phyloP scores from a whole-genome alignment of 2,797 vertebrate genomes.

The Mus caroli region DNA sequence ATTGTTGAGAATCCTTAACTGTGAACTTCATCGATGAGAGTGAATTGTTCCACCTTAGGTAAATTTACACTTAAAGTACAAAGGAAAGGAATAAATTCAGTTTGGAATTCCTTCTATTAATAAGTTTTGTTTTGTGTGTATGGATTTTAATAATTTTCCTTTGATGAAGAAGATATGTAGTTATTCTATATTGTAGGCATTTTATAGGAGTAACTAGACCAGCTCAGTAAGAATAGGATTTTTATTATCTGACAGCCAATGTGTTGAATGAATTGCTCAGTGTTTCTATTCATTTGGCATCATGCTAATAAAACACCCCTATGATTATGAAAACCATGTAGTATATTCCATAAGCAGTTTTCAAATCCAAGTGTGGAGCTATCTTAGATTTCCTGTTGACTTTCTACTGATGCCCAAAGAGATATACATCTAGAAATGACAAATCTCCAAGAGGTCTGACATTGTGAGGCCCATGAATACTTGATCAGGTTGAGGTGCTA shows the following conservation, averaged over 20 bases:
- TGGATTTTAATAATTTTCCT: slow-evolving; percentile 21
- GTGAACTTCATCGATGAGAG: slow-evolving; percentile 58
- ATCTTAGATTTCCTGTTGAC: slow-evolving; percentile 46
- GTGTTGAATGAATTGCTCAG: slow-evolving; percentile 35
- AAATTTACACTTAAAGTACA: slow-evolving; percentile 74
- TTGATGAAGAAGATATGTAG: not conserved
- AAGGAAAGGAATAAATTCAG: slow-evolving; percentile 34
- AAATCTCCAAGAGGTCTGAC: slow-evolving; percentile 3
- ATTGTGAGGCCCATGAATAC: slow-evolving; percentile 39
- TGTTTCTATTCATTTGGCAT: slow-evolving; percentile 23
- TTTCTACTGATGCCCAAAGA: slow-evolving; percentile 59
- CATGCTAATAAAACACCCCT: not conserved
- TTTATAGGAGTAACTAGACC: not conserved
- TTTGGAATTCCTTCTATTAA: slow-evolving; percentile 13
- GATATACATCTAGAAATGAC: slow-evolving; percentile 48
- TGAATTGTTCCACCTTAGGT: slow-evolving; percentile 48
- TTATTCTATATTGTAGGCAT: not conserved
- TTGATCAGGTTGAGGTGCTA: slow-evolving; percentile 49
- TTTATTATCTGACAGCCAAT: not conserved
- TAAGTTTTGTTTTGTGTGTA: slow-evolving; percentile 48
- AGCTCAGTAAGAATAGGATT: not conserved
- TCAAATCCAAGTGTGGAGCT: slow-evolving; percentile 22
- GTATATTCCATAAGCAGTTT: slow-evolving; percentile 59
- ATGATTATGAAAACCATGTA: slow-evolving; percentile 66
- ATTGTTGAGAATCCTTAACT: slow-evolving; percentile 68